Conservation (phyloP, 2,797 vertebrate species). For the Sebastes steindachneri region DNA sequence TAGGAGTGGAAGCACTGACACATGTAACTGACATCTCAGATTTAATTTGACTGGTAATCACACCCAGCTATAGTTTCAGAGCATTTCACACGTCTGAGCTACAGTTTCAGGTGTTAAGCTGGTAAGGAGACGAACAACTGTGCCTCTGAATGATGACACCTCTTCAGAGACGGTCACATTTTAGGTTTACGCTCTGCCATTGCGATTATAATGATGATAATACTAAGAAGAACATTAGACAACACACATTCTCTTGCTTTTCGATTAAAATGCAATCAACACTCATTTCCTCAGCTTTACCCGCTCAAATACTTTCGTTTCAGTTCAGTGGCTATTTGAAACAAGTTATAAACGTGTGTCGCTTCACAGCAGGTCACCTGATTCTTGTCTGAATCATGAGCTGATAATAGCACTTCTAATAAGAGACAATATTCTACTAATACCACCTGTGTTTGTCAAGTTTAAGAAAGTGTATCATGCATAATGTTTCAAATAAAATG, state of each 20-base stretch:
- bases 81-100: constrained; percentile 81
- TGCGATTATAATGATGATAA: constrained; percentile 46
- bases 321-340: constrained; percentile 21
- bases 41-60: constrained; percentile 87
- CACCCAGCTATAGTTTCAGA: constrained; percentile 84
- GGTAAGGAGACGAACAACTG: constrained; percentile 69
- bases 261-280: constrained; percentile 41
- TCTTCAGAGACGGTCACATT: constrained; percentile 57
- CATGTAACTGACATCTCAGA: constrained; percentile 82
- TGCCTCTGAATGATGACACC: constrained; percentile 72
- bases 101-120: constrained; percentile 82
- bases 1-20: constrained; percentile 76
- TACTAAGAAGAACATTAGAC: constrained; percentile 22
- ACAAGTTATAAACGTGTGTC: background rate
- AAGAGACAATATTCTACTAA: background rate
- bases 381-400: constrained; percentile 11
- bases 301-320: background rate
- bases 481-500: background rate
- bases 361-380: constrained; percentile 19
- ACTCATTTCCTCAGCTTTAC: background rate
- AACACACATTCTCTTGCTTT: constrained; percentile 5
- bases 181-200: constrained; percentile 55
- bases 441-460: constrained; percentile 1
- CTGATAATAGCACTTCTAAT: constrained; percentile 22
- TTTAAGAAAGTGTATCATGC: background rate